Conservation (phyloP, 1,140 invertebrate species). For the Mamestra configurata region DNA sequence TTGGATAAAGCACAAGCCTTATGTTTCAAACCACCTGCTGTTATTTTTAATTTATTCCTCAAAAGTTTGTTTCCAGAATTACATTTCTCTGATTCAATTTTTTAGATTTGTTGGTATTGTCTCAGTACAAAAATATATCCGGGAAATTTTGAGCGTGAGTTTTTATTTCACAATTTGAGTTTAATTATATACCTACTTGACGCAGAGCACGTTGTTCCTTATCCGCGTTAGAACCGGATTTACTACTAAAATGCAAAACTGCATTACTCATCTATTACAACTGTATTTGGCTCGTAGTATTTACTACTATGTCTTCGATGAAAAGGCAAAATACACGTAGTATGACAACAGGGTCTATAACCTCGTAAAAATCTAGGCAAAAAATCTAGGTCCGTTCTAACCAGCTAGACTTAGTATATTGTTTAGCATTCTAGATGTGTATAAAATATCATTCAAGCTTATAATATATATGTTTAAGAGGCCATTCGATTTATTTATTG, state of each 20-base stretch:
- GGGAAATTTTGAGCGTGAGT: no score
- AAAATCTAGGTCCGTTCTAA: slow-evolving; percentile 36
- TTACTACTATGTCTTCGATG: slow-evolving; percentile 2
- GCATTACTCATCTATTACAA: slow-evolving; percentile 7
- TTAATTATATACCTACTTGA: no score
- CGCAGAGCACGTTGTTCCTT: not conserved
- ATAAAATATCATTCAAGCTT: not conserved
- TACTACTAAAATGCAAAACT: not conserved
- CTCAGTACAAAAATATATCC: no score
- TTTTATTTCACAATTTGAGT: no score
- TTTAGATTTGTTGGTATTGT: no score
- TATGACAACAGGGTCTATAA: slow-evolving; percentile 28
- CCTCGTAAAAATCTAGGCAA: slow-evolving; percentile 46
- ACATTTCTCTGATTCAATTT: no score
- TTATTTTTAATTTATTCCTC: no score
- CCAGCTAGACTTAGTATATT: not conserved
- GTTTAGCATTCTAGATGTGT: slow-evolving; percentile 33
- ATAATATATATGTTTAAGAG: no score
- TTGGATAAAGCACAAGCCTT: not conserved
- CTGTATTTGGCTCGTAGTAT: not conserved
- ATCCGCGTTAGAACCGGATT: slow-evolving; percentile 1
- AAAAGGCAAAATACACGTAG: slow-evolving; percentile 27
- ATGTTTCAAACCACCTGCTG: no score
- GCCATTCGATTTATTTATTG: no score
- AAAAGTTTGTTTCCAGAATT: no score